Evolutionary conservation across 2,888 invertebrate genomes (phyloP).

Genomic region (Macrophya annulata): DNA sequence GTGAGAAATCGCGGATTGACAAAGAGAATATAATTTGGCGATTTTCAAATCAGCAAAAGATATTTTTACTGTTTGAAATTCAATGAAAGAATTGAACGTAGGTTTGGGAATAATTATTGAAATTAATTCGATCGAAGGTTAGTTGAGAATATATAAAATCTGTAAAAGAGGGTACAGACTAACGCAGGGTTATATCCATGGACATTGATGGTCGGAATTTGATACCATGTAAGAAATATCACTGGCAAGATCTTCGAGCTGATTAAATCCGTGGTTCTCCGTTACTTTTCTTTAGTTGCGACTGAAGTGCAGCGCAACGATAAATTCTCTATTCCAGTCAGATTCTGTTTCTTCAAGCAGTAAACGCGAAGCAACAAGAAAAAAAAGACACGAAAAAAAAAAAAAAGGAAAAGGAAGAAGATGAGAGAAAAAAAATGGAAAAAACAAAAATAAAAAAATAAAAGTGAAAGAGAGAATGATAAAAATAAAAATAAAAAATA

Average conservation of each 20-base stretch:
- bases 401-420: slow-evolving; percentile 62
- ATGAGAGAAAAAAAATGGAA: slow-evolving; percentile 38
- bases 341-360: slow-evolving; percentile 61
- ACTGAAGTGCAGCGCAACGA: slow-evolving; percentile 63
- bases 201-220: slow-evolving; percentile 49
- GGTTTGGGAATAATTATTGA: not conserved
- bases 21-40: not conserved
- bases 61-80: too few species aligned
- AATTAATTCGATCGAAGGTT: slow-evolving; percentile 22
- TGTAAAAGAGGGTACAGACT: slow-evolving; percentile 15
- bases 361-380: slow-evolving; percentile 63
- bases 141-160: slow-evolving; percentile 7
- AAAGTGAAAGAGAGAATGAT: slow-evolving; percentile 53
- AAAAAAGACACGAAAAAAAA: slow-evolving; percentile 33
- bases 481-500: slow-evolving; percentile 47
- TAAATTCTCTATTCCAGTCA: slow-evolving; percentile 71
- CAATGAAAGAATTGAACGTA: too few species aligned
- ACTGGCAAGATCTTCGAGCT: slow-evolving; percentile 34
- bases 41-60: not conserved
- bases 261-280: slow-evolving; percentile 44
- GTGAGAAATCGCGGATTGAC: not conserved
- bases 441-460: too few species aligned
- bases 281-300: not conserved
- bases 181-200: not conserved
- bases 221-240: slow-evolving; percentile 30